Evolutionary conservation across 2,888 invertebrate species (phyloP).

Genomic region (Drymonia ruficornis): DNA sequence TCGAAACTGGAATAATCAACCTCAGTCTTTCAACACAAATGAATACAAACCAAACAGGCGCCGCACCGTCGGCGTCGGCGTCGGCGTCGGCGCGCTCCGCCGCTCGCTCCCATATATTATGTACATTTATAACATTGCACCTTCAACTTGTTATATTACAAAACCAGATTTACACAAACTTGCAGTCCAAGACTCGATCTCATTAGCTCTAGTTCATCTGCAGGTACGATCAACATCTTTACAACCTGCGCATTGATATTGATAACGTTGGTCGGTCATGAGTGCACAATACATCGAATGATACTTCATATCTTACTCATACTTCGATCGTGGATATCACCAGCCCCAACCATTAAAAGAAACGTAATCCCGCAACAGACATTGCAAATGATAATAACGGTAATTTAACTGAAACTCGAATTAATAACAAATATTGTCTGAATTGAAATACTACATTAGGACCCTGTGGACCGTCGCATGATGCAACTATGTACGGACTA

Average conservation of each 20-base stretch:
- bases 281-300: constrained; percentile 36
- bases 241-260: constrained; percentile 56
- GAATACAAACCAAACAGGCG: constrained; percentile 70
- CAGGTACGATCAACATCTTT: constrained; percentile 45
- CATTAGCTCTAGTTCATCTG: constrained; percentile 43
- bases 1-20: constrained; percentile 83
- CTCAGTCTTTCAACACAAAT: constrained; percentile 83
- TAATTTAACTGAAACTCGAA: constrained; percentile 30
- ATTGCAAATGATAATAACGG: constrained; percentile 32
- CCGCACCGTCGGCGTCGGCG: constrained; percentile 62
- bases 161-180: constrained; percentile 70
- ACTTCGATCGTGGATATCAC: constrained; percentile 35
- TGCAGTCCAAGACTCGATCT: constrained; percentile 59
- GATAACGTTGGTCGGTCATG: constrained; percentile 43
- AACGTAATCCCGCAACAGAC: constrained; percentile 47
- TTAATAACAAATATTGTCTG: constrained; percentile 59
- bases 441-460: constrained; percentile 65
- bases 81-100: constrained; percentile 25
- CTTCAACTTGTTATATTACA: constrained; percentile 68
- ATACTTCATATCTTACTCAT: too few relatives aligned
- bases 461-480: constrained; percentile 75
- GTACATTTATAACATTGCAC: constrained; percentile 80
- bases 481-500: constrained; percentile 65
- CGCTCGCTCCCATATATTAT: constrained; percentile 50
- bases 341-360: neutral